Conservation (phyloP, 2,797 vertebrate species). For the Limosa lapponica region DNA sequence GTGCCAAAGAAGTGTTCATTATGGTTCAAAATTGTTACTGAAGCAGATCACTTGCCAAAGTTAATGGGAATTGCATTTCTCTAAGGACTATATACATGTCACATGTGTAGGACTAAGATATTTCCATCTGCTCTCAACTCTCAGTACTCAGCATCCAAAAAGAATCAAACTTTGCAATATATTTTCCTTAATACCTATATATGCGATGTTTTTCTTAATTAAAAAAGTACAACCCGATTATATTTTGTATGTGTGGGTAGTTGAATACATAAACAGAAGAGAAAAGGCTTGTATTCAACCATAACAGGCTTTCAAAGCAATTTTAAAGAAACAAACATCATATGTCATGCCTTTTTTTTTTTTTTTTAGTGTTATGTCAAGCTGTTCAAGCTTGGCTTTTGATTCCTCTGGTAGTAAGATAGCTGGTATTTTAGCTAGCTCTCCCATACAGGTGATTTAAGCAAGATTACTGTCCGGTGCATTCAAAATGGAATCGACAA, state of each 20-base stretch:
- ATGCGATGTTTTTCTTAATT: slow-evolving; percentile 59
- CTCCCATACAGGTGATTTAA: slow-evolving; percentile 19
- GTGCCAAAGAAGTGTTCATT: background rate
- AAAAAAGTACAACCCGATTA: slow-evolving; percentile 62
- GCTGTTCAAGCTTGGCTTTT: slow-evolving; percentile 41
- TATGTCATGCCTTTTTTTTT: slow-evolving; percentile 25
- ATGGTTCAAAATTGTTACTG: rapidly evolving
- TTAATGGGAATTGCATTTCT: background rate
- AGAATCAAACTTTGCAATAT: background rate
- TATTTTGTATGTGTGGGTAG: slow-evolving; percentile 68
- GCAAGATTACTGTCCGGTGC: background rate
- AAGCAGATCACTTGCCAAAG: background rate
- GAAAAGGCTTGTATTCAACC: slow-evolving; percentile 47
- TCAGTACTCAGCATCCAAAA: background rate
- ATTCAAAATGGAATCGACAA: background rate
- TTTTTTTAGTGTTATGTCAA: slow-evolving; percentile 13
- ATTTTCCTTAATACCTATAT: background rate
- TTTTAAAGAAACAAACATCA: slow-evolving; percentile 62
- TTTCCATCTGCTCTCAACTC: background rate
- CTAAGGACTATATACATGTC: background rate
- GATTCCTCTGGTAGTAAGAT: background rate
- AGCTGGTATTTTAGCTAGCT: background rate
- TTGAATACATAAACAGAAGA: slow-evolving; percentile 68
- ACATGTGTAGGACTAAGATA: background rate
- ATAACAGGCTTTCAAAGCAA: slow-evolving; percentile 65